Percentiles rank a stretch among this genome's conserved stretches.
Conservation (phyloP, 2,888 invertebrate genomes). For the Papilio gigon region DNA sequence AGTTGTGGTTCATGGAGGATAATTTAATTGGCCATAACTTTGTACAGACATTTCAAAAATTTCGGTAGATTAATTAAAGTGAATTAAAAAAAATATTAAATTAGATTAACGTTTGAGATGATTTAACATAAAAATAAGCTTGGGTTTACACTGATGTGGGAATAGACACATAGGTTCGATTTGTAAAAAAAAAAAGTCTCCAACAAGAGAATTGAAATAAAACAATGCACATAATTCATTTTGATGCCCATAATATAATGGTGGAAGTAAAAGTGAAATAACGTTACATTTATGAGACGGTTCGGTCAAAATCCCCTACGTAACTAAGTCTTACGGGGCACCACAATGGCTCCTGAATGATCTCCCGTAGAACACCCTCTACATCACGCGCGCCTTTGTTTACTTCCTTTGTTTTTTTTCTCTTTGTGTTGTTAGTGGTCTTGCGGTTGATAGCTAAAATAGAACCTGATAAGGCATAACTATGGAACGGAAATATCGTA, state of each 20-base stretch:
- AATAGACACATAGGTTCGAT: too few species aligned
- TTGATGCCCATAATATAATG: constrained; percentile 52
- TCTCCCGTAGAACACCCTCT: constrained; percentile 63
- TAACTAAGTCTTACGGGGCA: constrained; percentile 56
- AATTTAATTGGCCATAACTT: not conserved
- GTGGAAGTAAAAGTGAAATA: constrained; percentile 51
- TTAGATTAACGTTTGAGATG: too few species aligned
- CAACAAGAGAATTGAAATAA: constrained; percentile 60
- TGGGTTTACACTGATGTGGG: too few species aligned
- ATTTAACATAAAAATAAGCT: too few species aligned
- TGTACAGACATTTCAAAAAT: not conserved
- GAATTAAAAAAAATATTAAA: too few species aligned
- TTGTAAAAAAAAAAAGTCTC: constrained; percentile 58
- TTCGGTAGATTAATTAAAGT: too few species aligned
- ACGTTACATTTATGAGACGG: constrained; percentile 48
- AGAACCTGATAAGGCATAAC: constrained; percentile 59
- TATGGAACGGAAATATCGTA: constrained; percentile 47
- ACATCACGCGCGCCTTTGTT: constrained; percentile 70
- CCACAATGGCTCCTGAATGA: constrained; percentile 60
- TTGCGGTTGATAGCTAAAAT: constrained; percentile 58
- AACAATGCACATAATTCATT: constrained; percentile 78
- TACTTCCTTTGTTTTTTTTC: constrained; percentile 62
- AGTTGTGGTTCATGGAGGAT: not conserved
- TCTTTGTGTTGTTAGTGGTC: constrained; percentile 58
- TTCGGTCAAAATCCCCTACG: constrained; percentile 55